These are phyloP conservation scores for Strix uralensis DNA, from an alignment of 2,113 vertebrate species.

Conservation along the genomic window DNA sequence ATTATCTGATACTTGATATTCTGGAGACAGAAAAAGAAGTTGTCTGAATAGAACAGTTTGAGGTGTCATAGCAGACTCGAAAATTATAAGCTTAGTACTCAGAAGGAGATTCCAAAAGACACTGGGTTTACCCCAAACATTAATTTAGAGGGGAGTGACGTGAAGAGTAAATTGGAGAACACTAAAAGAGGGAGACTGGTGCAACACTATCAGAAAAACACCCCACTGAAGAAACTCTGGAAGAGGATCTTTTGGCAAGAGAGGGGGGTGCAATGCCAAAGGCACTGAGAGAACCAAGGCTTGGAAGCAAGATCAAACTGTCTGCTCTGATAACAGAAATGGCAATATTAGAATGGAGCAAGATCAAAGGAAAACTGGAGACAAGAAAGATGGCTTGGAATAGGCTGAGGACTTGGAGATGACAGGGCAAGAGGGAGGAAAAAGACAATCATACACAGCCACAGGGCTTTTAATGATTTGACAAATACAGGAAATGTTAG, in stretches of 20 bases:
- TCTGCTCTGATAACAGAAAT: not conserved
- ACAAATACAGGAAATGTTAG: not conserved
- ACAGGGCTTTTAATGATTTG: not conserved
- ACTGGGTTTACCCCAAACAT: not conserved
- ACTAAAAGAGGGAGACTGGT: not conserved
- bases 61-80: not conserved
- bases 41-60: not conserved
- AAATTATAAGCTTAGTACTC: not conserved
- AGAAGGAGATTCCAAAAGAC: not conserved
- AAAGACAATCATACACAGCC: not conserved
- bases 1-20: not conserved
- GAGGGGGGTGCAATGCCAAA: not conserved
- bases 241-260: not conserved
- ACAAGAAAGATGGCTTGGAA: not conserved
- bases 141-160: not conserved
- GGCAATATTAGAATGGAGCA: not conserved
- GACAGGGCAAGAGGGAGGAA: not conserved
- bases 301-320: not conserved
- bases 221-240: not conserved
- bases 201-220: not conserved
- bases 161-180: not conserved
- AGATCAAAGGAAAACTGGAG: not conserved
- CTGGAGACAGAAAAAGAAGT: not conserved
- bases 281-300: not conserved
- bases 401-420: not conserved